These are phyloP conservation scores for Syngnathus rostellatus DNA, from an alignment of 2,797 vertebrate genomes.

Conservation along the genomic window DNA sequence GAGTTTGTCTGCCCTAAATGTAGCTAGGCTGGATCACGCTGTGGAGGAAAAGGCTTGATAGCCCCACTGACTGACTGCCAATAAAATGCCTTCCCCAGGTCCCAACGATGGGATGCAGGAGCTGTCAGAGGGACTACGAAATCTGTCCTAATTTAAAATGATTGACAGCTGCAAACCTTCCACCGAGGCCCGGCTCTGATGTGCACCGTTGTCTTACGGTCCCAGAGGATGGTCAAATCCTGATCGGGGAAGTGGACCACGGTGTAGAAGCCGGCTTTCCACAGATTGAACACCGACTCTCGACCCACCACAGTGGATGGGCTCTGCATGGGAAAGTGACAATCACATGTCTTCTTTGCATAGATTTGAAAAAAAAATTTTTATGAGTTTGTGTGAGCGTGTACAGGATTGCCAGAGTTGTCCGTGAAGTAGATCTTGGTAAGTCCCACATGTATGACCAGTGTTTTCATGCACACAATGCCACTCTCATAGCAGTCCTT, in stretches of 20 bases:
- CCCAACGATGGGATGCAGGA: not conserved
- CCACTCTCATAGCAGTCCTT: slow-evolving; percentile 98
- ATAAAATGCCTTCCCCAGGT: not conserved
- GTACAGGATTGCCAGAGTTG: slow-evolving; percentile 82
- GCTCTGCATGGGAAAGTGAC: slow-evolving; percentile 44
- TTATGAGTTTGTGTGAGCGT: slow-evolving; percentile 13
- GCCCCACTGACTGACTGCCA: not conserved
- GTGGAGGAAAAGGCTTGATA: not conserved
- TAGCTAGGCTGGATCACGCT: not conserved
- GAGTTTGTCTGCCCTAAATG: no score
- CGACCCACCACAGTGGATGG: slow-evolving; percentile 71
- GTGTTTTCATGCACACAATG: slow-evolving; percentile 92
- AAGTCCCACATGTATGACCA: slow-evolving; percentile 87
- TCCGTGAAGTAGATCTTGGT: slow-evolving; percentile 92
- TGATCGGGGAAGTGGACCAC: slow-evolving; percentile 85
- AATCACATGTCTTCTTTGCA: not conserved
- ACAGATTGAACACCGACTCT: slow-evolving; percentile 82
- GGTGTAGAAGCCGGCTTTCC: slow-evolving; percentile 88
- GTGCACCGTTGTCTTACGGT: slow-evolving; percentile 92
- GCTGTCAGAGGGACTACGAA: not conserved
- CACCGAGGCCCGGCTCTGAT: slow-evolving; percentile 89
- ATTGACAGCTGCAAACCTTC: slow-evolving; percentile 74
- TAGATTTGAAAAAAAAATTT: not conserved
- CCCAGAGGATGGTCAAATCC: slow-evolving; percentile 92
- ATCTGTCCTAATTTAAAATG: slow-evolving; percentile 4